phyloP scores from a whole-genome alignment of 2,113 vertebrate genomes.

The Trematocara marginatum region DNA sequence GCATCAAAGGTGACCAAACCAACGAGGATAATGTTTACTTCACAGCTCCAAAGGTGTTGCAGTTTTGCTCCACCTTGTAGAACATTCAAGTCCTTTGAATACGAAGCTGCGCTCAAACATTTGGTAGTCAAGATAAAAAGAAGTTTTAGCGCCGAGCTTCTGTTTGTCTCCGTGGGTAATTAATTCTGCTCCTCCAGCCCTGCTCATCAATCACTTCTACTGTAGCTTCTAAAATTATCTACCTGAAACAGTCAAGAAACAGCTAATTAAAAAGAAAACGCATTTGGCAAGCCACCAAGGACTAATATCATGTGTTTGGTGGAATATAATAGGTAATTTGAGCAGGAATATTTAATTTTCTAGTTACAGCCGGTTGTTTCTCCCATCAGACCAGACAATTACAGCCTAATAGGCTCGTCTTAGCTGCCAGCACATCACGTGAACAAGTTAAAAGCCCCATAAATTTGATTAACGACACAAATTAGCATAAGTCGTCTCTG shows the following conservation, averaged over 20 bases:
- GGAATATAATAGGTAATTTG: neutral
- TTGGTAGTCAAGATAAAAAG: neutral
- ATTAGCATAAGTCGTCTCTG: neutral
- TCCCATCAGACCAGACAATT: neutral
- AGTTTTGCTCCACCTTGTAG: neutral
- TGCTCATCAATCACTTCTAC: neutral
- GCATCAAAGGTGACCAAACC: neutral
- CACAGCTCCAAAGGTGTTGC: neutral
- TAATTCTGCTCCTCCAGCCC: neutral
- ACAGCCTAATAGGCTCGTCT: neutral
- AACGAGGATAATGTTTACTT: neutral
- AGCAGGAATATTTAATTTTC: neutral
- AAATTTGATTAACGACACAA: neutral
- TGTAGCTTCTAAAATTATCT: neutral
- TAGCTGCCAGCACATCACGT: neutral
- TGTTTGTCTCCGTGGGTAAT: neutral
- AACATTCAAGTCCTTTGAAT: neutral
- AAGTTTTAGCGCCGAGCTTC: neutral
- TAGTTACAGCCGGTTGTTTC: neutral
- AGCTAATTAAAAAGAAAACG: neutral
- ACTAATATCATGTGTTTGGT: neutral
- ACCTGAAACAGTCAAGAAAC: neutral
- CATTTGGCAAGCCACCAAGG: neutral
- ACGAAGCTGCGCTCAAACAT: neutral
- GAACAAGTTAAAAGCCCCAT: neutral